Conservation (phyloP, 2,797 vertebrate species). For the Leuciscus waleckii region DNA sequence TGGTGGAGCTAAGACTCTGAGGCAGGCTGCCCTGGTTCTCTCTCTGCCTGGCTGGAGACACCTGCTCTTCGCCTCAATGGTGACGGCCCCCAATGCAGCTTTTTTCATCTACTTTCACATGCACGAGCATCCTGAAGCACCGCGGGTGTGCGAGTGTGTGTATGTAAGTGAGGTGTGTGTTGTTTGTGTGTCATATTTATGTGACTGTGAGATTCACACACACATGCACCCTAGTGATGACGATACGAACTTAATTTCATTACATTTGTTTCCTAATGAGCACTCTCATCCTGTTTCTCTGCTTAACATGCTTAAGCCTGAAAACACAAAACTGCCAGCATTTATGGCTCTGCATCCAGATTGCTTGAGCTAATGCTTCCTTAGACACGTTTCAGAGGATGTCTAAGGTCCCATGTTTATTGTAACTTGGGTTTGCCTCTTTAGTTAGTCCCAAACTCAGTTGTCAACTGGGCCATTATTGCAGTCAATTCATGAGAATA, state of each 20-base stretch:
- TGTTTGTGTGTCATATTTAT: constrained; percentile 2
- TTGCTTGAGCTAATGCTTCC: constrained; percentile 26
- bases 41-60: constrained; percentile 68
- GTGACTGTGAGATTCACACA: neutral
- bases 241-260: neutral
- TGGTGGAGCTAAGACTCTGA: constrained; percentile 27
- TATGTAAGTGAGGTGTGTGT: constrained; percentile 20
- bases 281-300: neutral
- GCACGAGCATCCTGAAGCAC: constrained; percentile 18
- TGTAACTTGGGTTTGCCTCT: neutral
- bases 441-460: constrained; percentile 11
- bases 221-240: neutral
- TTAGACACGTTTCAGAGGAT: constrained; percentile 19
- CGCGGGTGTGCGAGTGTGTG: neutral
- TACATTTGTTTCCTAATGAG: constrained; percentile 22
- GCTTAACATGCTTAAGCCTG: constrained; percentile 24
- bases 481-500: neutral
- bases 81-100: constrained; percentile 76
- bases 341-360: constrained; percentile 24
- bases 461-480: neutral
- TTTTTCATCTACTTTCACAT: constrained; percentile 72
- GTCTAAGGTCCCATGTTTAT: constrained; percentile 15
- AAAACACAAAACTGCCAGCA: neutral
- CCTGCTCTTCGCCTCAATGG: constrained; percentile 78
- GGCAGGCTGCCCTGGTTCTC: constrained; percentile 53